Evolutionary conservation across 2,888 invertebrate species (phyloP).

Genomic region (Phyto melanocephala): DNA sequence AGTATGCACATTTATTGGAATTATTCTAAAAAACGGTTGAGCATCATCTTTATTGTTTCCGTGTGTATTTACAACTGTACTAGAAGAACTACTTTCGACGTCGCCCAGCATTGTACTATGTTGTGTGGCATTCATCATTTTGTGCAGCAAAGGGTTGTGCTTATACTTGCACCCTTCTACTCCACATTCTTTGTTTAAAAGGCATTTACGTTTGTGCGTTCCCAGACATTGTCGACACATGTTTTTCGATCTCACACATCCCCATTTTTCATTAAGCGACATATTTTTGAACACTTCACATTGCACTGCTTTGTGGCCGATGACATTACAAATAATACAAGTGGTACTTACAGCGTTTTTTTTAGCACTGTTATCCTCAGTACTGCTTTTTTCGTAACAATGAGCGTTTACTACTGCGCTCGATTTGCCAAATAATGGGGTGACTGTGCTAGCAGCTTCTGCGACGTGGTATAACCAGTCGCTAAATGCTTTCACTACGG

Average conservation of each 20-base stretch:
- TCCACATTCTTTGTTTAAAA: constrained; percentile 21
- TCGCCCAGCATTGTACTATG: not conserved
- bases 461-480: constrained; percentile 31
- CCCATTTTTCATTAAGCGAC: constrained; percentile 14
- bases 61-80: constrained; percentile 15
- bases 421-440: not conserved
- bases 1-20: constrained; percentile 22
- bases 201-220: constrained; percentile 22
- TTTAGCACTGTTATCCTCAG: not conserved
- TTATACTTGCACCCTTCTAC: constrained; percentile 20
- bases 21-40: constrained; percentile 35
- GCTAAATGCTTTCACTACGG: constrained; percentile 23
- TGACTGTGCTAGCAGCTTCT: constrained; percentile 28
- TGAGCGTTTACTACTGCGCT: not conserved
- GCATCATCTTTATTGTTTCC: constrained; percentile 1
- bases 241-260: constrained; percentile 22
- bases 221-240: constrained; percentile 37
- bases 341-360: constrained; percentile 1
- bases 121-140: not conserved
- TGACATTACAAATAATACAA: constrained; percentile 3
- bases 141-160: constrained; percentile 10
- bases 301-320: constrained; percentile 13
- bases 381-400: not conserved
- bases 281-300: constrained; percentile 27
- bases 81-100: not conserved